Base-by-base conservation (phyloP, 2,113 vertebrate species). In the Myotis lucifugus region DNA sequence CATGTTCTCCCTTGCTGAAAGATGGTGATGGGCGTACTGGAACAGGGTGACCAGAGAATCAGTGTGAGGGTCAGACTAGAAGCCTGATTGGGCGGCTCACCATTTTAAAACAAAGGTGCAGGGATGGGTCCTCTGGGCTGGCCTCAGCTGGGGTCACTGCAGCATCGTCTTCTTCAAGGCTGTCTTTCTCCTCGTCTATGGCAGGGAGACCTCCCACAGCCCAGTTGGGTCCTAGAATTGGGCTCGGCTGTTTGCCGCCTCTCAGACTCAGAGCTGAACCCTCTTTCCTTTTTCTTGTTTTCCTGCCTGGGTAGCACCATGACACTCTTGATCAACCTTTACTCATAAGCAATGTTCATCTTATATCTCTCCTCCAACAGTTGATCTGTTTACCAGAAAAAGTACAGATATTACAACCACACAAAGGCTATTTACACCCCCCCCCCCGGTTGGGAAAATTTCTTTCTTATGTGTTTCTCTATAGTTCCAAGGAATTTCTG, bases 301-400 rank as follows among this genome's bases (percentile, higher is more conserved):
- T 92, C 11, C 10, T 89, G 10, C 56, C 25, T 50, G 27, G 7
- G 15, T 4, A 54, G 18, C 7, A 40, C 10, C 0, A 3, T 82
- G 32, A 12, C 73, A 42, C 25, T 94, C 40, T 8, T 34, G 40
- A 76, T 29, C 19, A 4, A 14, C 2, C 21, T 37, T 88, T 27
- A 67, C 40, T 59, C 46, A 34, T 19, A 54, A 84, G 11, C 25
- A 40, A 2, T 54, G 18, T 21, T 84, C 21, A 81, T 27, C 13
- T 64, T 34, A 25, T 32, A 79, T 48, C 9, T 93, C 61, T 88
- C 42, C 61, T 85, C 14, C 42, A 64, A 64, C 46, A 67, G 19
- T 2, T 84, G 34, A 25, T 40, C 23, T 72, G 11, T 34, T 77
- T 50, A 37, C 61, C 50, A 96, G 95, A 91, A 69, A 92, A 94